Percentiles rank a stretch among this genome's conserved stretches.
Evolutionary conservation across 2,113 vertebrate species (phyloP).

Genomic region (Passer domesticus): DNA sequence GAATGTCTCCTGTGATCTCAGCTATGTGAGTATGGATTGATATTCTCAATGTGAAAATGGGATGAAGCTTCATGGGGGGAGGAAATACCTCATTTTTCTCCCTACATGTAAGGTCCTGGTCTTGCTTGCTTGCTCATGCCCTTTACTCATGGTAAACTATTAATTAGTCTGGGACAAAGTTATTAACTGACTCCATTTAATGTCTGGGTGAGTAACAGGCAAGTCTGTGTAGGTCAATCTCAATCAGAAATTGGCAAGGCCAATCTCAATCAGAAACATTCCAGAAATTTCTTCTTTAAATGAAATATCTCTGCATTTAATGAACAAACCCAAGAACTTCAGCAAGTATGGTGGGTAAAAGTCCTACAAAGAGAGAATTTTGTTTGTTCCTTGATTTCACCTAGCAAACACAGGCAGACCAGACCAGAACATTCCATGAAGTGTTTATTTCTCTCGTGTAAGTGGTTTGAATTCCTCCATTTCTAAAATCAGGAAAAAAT

Average conservation of each 20-base stretch:
- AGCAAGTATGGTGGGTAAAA: not conserved
- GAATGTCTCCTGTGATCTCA: not conserved
- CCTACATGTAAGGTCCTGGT: not conserved
- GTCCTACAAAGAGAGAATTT: not conserved
- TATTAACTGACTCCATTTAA: not conserved
- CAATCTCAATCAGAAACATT: not conserved
- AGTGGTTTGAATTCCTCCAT: not conserved
- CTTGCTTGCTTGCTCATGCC: not conserved
- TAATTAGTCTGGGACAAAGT: not conserved
- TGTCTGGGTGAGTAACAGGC: not conserved
- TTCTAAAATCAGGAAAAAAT: not conserved
- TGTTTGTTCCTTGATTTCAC: not conserved
- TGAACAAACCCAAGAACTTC: not conserved
- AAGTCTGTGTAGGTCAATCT: not conserved
- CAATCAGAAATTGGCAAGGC: not conserved
- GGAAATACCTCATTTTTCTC: not conserved
- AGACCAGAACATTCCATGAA: not conserved
- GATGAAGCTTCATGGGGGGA: accelerated
- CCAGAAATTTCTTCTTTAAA: not conserved
- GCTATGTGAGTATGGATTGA: not conserved
- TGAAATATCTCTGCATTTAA: not conserved
- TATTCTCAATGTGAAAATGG: not conserved
- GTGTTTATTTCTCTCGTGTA: not conserved
- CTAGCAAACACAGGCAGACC: not conserved
- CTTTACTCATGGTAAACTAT: not conserved